Evolutionary conservation across 2,797 vertebrate genomes (phyloP), one percentile per base, ranked within the genome.

Genomic region (Erithacus rubecula): DNA sequence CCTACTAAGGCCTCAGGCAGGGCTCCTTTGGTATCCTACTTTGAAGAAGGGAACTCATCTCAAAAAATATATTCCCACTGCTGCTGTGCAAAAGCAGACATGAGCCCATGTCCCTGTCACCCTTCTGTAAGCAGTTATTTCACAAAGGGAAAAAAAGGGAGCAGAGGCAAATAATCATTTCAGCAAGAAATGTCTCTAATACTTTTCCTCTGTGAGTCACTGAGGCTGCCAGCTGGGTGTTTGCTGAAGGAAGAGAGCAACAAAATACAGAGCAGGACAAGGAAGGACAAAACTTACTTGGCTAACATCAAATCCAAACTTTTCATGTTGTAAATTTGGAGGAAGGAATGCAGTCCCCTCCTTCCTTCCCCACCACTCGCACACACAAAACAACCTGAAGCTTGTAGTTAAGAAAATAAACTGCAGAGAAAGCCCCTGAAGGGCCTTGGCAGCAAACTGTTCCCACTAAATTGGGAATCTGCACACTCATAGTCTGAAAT

Each of bases 321-420:
- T 92, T 95, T 78, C 69, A 14, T 80, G 29, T 78, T 92, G 69
- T 91, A 95, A 96, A 95, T 89, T 95, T 90, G 82, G 92, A 94
- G 62, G 89, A 91, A 96, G 79, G 88, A 88, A 94, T 83, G 78
- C 74, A 69, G 63, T 93, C 44, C 59, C 62, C 95, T 93, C 90
- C 84, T 93, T 96, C 78, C 87, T 95, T 94, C 96, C 83, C 81
- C 69, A 52, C 76, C 51, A 90, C 64, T 91, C 1, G 0, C 82
- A 72, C 87, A 94, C 87, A 68, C 78, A 92, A 96, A 97, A 97
- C 95, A 96, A 98, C 97, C 96, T 97, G 96, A 97, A 97, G 85
- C 96, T 97, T 94, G 95, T 96, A 96, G 95, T 96, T 97, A 98
- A 97, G 97, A 97, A 98, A 98, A 98, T 97, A 98, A 98, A 98